phyloP scores from a whole-genome alignment of 2,113 vertebrate species.

The Dinomys branickii region DNA sequence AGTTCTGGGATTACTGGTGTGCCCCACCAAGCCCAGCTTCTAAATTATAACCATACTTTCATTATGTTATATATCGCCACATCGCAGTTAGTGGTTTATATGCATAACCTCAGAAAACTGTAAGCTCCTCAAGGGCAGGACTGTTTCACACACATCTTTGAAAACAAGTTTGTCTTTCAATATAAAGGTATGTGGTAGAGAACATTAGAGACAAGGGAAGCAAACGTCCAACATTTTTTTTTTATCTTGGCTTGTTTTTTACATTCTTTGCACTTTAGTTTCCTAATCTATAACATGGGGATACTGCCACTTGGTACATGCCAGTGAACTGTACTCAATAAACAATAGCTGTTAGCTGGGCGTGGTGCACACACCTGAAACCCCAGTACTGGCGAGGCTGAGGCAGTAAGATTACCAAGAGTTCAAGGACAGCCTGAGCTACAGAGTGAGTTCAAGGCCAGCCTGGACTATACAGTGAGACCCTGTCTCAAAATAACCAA shows the following conservation, averaged over 20 bases:
- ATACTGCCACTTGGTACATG: background rate
- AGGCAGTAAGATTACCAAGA: background rate
- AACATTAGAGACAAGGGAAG: constrained; percentile 11
- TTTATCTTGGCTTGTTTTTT: background rate
- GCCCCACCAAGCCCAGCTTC: background rate
- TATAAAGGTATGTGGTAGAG: background rate
- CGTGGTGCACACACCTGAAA: background rate
- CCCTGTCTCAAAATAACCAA: background rate
- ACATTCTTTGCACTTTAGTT: constrained; percentile 17
- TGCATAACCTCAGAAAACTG: background rate
- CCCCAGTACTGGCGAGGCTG: background rate
- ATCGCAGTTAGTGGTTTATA: background rate
- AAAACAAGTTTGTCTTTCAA: background rate
- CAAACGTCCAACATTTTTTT: background rate
- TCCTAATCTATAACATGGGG: background rate
- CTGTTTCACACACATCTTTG: background rate
- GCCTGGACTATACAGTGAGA: background rate
- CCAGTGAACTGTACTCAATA: background rate
- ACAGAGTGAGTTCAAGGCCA: background rate
- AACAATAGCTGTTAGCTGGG: background rate
- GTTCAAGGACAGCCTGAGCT: background rate
- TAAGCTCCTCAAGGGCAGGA: background rate
- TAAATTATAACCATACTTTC: background rate
- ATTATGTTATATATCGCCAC: background rate
- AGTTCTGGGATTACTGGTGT: background rate